Base-by-base conservation (phyloP, 2,888 invertebrate species). In the Gymnoscelis rufifasciata region DNA sequence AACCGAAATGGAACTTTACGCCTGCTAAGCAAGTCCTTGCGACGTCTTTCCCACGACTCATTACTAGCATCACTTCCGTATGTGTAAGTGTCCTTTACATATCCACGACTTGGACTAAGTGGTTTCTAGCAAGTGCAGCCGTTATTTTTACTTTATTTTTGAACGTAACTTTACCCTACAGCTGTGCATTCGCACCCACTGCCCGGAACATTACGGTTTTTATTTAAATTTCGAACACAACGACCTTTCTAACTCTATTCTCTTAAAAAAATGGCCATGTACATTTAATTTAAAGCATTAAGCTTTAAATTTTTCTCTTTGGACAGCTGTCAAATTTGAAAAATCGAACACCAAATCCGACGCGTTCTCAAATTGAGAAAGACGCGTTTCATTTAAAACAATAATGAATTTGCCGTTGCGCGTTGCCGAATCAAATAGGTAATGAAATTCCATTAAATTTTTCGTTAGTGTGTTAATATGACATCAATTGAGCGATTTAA, bases 321-420 rank as follows among this genome's bases (percentile, higher is more conserved):
- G 59, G 70, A 72, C 76, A 76, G 72, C 73, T 77, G 79, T 72
- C 74, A 64, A 66, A 47, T 59, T 50, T 59, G 38, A 62, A 70
- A 71, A 74, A 72, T 42, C 31, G 45, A 39, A 42, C 27, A 72
- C 72, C 70, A 78, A 79, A 74, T 73, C 69, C 64, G 66, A 56
- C 71, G 65, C 75, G 74, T 71, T 71, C 66, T 64, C 53, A 74
- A 82, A 86, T 86, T 86, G 74, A 83, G 79, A 84, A 76, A 81
- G 86, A 86, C 87, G 82, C 76, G 80, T 79, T 78, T 80, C 77
- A 79, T 83, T 86, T 79, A 81, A 83, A 84, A 82, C 80, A 84
- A 82, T 79, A 74, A 83, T 65, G 70, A 68, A 68, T n/a, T n/a
- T n/a, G n/a, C n/a, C n/a, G n/a, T n/a, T n/a, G 66, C 69, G 66